A percentile compares a stretch with the other conserved stretches of the same genome.
These are phyloP conservation scores for Caenorhabditis angaria DNA, from an alignment of 2,888 invertebrate species.

Conservation along the genomic window DNA sequence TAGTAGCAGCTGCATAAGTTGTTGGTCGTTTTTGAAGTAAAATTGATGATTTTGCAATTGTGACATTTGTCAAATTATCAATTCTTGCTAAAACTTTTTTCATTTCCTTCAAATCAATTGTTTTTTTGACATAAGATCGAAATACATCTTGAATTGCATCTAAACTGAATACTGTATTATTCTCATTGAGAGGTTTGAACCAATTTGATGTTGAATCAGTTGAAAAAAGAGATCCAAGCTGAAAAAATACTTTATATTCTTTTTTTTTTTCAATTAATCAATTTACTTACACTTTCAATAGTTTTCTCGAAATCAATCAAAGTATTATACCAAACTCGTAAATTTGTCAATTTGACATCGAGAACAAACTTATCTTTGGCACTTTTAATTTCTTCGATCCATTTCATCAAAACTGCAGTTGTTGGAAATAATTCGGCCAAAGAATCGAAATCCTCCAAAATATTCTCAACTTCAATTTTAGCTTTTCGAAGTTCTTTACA, in stretches of 20 bases:
- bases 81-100: conserved; percentile 84
- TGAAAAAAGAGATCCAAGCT: not conserved
- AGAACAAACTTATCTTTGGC: conserved; percentile 11
- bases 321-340: conserved; percentile 85
- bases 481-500: conserved; percentile 31
- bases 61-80: conserved; percentile 75
- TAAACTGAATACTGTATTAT: conserved; percentile 25
- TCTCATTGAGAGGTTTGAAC: conserved; percentile 35
- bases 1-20: conserved; percentile 55
- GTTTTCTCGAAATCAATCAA: conserved; percentile 73
- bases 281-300: conserved; percentile 25
- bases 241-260: not conserved
- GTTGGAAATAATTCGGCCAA: conserved; percentile 29
- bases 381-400: conserved; percentile 15
- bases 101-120: conserved; percentile 73
- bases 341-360: conserved; percentile 22
- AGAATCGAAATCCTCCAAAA: conserved; percentile 34
- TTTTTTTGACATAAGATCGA: conserved; percentile 41
- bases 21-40: conserved; percentile 50
- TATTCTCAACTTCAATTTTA: conserved; percentile 12
- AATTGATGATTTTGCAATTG: conserved; percentile 62
- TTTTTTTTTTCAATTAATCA: conserved; percentile 1
- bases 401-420: conserved; percentile 20
- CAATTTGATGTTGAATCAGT: conserved; percentile 21
- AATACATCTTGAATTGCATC: conserved; percentile 41